Conservation (phyloP, 2,113 vertebrate genomes). For the Leucoraja erinaceus region DNA sequence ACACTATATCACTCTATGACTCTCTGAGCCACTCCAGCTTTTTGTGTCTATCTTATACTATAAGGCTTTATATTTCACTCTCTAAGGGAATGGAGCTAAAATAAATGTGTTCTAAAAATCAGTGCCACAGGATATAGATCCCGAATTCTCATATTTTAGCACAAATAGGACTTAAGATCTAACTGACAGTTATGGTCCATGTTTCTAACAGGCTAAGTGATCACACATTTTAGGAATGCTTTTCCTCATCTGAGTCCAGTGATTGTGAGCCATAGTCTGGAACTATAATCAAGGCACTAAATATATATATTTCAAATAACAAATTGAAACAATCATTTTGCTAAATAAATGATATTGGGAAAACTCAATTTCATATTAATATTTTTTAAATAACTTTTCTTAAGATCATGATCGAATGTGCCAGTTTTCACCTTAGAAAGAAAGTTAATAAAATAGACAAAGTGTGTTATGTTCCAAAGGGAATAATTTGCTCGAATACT, state of each 20-base stretch:
- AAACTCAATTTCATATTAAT: not conserved
- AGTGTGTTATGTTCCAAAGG: not conserved
- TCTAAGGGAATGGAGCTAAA: not conserved
- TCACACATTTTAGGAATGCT: constrained; percentile 13
- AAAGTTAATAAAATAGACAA: not conserved
- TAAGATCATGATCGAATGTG: not conserved
- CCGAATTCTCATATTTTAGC: not conserved
- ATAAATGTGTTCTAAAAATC: not conserved
- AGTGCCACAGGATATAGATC: not conserved
- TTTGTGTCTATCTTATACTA: no score
- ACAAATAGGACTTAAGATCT: not conserved
- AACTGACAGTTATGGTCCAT: not conserved
- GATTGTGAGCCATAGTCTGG: not conserved
- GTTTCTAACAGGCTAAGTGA: constrained; percentile 16
- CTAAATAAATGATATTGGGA: not conserved
- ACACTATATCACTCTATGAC: no score
- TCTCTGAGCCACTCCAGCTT: no score
- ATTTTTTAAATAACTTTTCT: not conserved
- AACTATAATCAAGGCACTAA: not conserved
- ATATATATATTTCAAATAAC: no score
- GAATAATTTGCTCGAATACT: constrained; percentile 1
- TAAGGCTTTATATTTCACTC: not conserved
- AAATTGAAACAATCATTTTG: not conserved
- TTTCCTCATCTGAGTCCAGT: not conserved
- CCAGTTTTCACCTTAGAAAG: not conserved